Base-by-base conservation (phyloP, 1,140 invertebrate genomes). In the Papilio polyxenes region DNA sequence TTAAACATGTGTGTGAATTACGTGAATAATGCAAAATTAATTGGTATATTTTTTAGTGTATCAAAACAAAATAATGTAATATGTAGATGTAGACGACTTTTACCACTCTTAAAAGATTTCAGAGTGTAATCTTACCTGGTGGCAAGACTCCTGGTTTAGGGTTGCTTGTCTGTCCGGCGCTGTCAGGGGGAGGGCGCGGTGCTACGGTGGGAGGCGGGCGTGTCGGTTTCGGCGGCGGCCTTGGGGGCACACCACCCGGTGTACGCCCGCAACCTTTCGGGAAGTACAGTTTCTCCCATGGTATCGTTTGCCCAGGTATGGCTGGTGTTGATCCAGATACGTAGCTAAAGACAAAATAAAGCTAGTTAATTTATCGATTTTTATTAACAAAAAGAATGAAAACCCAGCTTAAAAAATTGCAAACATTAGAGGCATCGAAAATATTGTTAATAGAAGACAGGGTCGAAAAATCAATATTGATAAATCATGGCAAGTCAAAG, bases 201-300 rank as follows among this genome's bases (percentile, higher is more conserved):
- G 62, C 23, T 37, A 65, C 20, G 23, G 23, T 69, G 11, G 87
- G 37, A 79, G 83, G 78, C 56, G 48, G 65, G 62, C 40, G 86
- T 65, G 7, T 86, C 3, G 89, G 86, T 80, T 86, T 87, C 13
- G 90, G 89, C 11, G 78, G 85, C 3, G 92, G 92, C n/a, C 86
- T 92, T 5, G 92, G 84, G 11, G 92, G 91, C 11, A 92, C 85
- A n/a, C 93, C 93, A 3, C 93, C 93, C 0, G 92, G 93, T 11
- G 92, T 94, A 51, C 90, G 86, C 11, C 93, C 93, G 83, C 93
- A 94, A 37, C 93, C 93, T 76, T 91, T 91, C 5, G 93, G 93
- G 86, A 94, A 90, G 83, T 90, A 93, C 8, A 94, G 74, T 76
- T 92, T 90, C 4, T 90, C 85, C 92, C 92, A 94, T 4, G 91